phyloP scores from a whole-genome alignment of 1,140 invertebrate species.

The Plectrocnemia conspersa region DNA sequence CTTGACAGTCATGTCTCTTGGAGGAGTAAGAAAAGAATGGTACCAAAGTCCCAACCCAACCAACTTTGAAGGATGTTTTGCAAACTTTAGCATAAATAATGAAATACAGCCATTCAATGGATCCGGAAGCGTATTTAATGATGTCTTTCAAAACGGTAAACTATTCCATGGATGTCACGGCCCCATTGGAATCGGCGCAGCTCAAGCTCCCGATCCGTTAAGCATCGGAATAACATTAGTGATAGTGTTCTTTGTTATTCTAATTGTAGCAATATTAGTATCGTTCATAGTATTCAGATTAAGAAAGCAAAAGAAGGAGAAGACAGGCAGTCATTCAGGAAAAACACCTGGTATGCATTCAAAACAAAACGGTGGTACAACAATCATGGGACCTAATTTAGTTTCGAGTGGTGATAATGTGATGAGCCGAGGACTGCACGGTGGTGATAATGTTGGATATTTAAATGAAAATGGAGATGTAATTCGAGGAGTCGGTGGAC shows the following conservation, averaged over 20 bases:
- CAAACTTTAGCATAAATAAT: constrained; percentile 83
- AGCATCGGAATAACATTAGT: constrained; percentile 88
- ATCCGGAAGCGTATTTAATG: constrained; percentile 71
- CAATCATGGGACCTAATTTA: constrained; percentile 52
- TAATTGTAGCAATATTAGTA: constrained; percentile 80
- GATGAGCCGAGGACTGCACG: constrained; percentile 53
- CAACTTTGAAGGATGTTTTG: constrained; percentile 82
- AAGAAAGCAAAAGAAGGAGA: constrained; percentile 79
- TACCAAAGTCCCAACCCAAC: constrained; percentile 49
- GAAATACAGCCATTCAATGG: constrained; percentile 86
- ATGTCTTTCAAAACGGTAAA: constrained; percentile 64
- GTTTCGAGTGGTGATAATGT: constrained; percentile 54
- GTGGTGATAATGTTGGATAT: constrained; percentile 56
- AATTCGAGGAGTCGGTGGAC: constrained; percentile 59
- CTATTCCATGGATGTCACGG: constrained; percentile 64
- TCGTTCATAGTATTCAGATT: constrained; percentile 86
- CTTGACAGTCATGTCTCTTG: constrained; percentile 70
- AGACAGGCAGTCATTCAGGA: constrained; percentile 55
- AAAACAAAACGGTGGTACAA: constrained; percentile 61
- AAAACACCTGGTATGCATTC: constrained; percentile 56
- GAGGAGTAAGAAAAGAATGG: constrained; percentile 62
- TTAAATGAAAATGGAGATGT: constrained; percentile 64
- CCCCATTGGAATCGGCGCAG: constrained; percentile 65
- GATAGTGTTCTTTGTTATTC: constrained; percentile 88
- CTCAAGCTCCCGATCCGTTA: constrained; percentile 75